A percentile compares a stretch with the other conserved stretches of the same genome.
Evolutionary conservation across 2,888 invertebrate species (phyloP).

Genomic region (Hofmannophila pseudospretella): DNA sequence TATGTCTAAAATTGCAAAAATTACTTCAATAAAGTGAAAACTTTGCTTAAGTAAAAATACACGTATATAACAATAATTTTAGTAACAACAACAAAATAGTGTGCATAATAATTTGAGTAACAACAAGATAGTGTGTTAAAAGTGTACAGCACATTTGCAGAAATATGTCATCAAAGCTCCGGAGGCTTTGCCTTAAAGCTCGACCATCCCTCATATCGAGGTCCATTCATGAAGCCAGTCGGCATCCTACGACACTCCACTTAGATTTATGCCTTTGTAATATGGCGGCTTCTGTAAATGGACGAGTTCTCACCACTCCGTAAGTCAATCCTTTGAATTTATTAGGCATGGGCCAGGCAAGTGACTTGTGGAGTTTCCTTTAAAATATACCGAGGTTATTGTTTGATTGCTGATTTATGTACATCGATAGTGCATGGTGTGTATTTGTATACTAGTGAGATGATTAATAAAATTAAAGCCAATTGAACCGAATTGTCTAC

Average conservation of each 20-base stretch:
- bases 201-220: slow-evolving; percentile 64
- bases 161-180: slow-evolving; percentile 9
- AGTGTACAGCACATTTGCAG: neutral
- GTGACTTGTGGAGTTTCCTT: slow-evolving; percentile 52
- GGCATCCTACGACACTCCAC: slow-evolving; percentile 43
- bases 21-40: too few species aligned
- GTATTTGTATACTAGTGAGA: too few species aligned
- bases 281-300: slow-evolving; percentile 68
- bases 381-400: slow-evolving; percentile 50
- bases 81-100: too few species aligned
- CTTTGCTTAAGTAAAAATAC: too few species aligned
- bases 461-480: too few species aligned
- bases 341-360: slow-evolving; percentile 47
- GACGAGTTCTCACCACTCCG: slow-evolving; percentile 65
- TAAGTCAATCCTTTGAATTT: slow-evolving; percentile 68
- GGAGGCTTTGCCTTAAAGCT: slow-evolving; percentile 35
- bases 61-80: too few species aligned
- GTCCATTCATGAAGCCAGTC: slow-evolving; percentile 50
- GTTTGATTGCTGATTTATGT: slow-evolving; percentile 62
- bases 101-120: too few species aligned
- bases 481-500: too few species aligned
- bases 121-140: neutral
- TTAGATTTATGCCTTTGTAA: slow-evolving; percentile 69
- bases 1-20: too few species aligned
- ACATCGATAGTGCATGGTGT: neutral